Conservation (phyloP, 2,797 vertebrate genomes). For the Numenius phaeopus region DNA sequence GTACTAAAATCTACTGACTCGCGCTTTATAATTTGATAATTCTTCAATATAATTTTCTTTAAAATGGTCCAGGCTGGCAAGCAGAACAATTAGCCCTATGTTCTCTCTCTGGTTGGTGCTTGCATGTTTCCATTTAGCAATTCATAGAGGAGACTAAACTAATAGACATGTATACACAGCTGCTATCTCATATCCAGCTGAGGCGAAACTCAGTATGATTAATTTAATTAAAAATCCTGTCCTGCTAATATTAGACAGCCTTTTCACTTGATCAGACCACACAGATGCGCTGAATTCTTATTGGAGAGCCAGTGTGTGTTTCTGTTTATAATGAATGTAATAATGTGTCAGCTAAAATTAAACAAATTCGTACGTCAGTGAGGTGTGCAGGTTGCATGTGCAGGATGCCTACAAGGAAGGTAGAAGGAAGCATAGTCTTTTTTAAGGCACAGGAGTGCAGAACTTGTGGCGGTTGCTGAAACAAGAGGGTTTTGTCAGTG, state of each 20-base stretch:
- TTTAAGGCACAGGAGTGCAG: not conserved
- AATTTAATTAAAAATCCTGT: constrained; percentile 63
- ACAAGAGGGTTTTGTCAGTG: not conserved
- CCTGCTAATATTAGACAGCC: constrained; percentile 30
- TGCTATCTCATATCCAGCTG: constrained; percentile 57
- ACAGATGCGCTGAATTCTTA: constrained; percentile 63
- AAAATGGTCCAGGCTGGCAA: constrained; percentile 5
- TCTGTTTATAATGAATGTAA: constrained; percentile 42
- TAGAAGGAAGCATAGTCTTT: not conserved
- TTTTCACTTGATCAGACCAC: constrained; percentile 46
- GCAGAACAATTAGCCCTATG: constrained; percentile 30
- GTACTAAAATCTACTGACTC: constrained; percentile 13
- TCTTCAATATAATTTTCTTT: constrained; percentile 19
- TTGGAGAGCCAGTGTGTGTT: constrained; percentile 61
- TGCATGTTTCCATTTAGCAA: constrained; percentile 34
- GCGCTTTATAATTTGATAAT: constrained; percentile 5
- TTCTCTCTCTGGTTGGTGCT: not conserved
- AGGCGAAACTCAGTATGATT: constrained; percentile 45
- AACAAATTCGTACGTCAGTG: not conserved
- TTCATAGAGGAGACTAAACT: constrained; percentile 53
- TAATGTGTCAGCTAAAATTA: constrained; percentile 43
- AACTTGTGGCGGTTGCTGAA: not conserved
- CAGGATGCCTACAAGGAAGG: not conserved
- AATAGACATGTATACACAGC: constrained; percentile 49
- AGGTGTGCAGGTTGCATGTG: constrained; percentile 37